A percentile compares a stretch with the other conserved stretches of the same genome.
phyloP scores from a whole-genome alignment of 2,888 invertebrate species.

The Dicyrtomina minuta region DNA sequence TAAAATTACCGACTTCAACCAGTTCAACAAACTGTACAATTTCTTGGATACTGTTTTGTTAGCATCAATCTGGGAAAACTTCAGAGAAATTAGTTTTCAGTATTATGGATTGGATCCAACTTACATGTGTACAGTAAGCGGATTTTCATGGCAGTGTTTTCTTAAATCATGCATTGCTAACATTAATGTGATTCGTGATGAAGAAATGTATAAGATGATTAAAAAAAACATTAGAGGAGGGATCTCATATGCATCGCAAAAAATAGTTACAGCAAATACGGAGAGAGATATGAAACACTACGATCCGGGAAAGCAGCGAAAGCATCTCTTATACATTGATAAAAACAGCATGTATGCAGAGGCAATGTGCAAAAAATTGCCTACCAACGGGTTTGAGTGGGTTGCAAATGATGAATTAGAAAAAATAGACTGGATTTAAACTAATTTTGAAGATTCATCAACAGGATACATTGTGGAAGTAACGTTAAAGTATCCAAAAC shows the following conservation, averaged over 20 bases:
- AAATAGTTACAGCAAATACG: background rate
- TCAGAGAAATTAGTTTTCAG: background rate
- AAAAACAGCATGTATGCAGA: background rate
- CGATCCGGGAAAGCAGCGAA: background rate
- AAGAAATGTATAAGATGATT: no score
- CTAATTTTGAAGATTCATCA: background rate
- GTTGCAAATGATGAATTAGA: background rate
- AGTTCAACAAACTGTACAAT: background rate
- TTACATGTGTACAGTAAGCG: background rate
- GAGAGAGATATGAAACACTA: background rate
- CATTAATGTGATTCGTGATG: no score
- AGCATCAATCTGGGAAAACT: background rate
- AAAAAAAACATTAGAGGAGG: background rate
- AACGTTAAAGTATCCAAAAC: background rate
- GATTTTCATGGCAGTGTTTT: constrained; percentile 1
- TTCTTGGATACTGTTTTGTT: background rate
- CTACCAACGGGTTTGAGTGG: background rate
- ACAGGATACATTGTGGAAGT: background rate
- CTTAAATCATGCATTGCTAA: background rate
- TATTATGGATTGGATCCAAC: background rate
- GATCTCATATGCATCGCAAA: background rate
- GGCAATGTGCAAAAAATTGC: background rate
- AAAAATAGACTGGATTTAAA: background rate
- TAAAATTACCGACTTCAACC: background rate
- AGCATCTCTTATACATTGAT: background rate